Percentiles rank a stretch among this genome's conserved stretches.
phyloP scores from a whole-genome alignment of 1,140 invertebrate genomes.

The Nebria ingens region DNA sequence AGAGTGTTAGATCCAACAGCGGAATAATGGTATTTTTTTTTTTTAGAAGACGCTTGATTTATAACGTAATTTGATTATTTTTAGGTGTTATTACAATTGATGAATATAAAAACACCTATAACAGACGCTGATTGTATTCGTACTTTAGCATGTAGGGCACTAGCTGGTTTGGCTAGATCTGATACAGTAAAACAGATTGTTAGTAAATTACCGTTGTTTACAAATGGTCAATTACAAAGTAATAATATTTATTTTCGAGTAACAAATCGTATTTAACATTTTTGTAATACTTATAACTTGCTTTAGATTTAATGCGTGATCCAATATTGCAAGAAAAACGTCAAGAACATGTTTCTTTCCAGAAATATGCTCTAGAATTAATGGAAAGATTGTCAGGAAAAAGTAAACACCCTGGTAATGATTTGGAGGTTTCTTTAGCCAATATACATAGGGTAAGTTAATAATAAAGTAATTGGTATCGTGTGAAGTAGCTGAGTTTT shows the following conservation, averaged over 20 bases:
- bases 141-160: constrained; percentile 80
- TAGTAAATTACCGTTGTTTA: constrained; percentile 90
- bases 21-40: constrained; percentile 74
- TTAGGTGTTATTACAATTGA: constrained; percentile 52
- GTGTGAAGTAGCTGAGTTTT: constrained; percentile 11
- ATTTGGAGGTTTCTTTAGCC: constrained; percentile 71
- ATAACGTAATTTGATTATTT: constrained; percentile 23
- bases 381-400: constrained; percentile 88
- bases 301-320: constrained; percentile 81
- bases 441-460: constrained; percentile 67
- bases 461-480: constrained; percentile 10
- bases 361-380: constrained; percentile 86
- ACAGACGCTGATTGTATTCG: constrained; percentile 93
- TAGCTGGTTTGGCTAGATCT: constrained; percentile 83
- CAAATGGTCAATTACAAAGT: constrained; percentile 85
- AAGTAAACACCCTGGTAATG: constrained; percentile 63
- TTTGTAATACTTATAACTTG: constrained; percentile 13
- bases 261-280: background rate
- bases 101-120: constrained; percentile 88
- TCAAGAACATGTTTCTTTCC: constrained; percentile 90
- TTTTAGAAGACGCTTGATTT: constrained; percentile 12
- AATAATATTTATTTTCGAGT: constrained; percentile 19
- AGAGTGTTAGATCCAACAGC: constrained; percentile 83
- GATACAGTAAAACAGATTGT: constrained; percentile 92
- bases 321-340: constrained; percentile 93